phyloP scores from a whole-genome alignment of 2,113 vertebrate species.

The Brachypodius melanocephalos region DNA sequence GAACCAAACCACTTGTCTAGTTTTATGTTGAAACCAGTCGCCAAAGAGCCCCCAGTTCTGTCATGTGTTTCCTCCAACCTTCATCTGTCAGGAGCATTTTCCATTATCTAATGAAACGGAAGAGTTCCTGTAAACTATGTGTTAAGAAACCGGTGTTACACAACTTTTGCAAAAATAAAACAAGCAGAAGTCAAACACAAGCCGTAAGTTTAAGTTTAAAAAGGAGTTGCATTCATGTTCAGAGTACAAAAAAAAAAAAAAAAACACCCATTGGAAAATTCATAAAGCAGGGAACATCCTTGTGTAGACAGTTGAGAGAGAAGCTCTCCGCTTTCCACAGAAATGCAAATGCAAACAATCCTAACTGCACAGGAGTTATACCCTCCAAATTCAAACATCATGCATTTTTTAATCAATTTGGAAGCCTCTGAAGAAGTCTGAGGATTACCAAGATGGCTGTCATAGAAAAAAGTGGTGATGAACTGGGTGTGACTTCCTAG shows the following conservation, averaged over 20 bases:
- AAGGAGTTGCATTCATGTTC: background rate
- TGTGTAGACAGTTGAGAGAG: background rate
- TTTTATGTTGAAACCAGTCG: background rate
- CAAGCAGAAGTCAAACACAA: background rate
- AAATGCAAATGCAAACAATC: background rate
- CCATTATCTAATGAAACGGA: conserved; percentile 7
- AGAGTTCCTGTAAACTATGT: conserved; percentile 15
- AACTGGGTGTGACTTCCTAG: background rate
- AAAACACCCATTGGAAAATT: background rate
- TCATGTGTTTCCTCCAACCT: background rate
- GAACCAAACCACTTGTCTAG: background rate
- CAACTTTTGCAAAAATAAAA: conserved; percentile 22
- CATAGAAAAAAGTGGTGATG: background rate
- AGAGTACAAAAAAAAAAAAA: background rate
- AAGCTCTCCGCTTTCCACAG: background rate
- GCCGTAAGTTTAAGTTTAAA: background rate
- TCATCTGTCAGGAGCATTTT: conserved; percentile 16
- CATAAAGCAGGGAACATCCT: background rate
- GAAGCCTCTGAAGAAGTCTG: background rate
- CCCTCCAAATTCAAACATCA: background rate
- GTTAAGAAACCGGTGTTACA: background rate
- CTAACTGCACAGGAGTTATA: background rate
- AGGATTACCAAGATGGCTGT: background rate
- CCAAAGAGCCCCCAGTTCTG: background rate
- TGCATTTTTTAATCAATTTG: background rate